Conservation (phyloP, 2,888 invertebrate genomes). For the Oxycera nigricornis region DNA sequence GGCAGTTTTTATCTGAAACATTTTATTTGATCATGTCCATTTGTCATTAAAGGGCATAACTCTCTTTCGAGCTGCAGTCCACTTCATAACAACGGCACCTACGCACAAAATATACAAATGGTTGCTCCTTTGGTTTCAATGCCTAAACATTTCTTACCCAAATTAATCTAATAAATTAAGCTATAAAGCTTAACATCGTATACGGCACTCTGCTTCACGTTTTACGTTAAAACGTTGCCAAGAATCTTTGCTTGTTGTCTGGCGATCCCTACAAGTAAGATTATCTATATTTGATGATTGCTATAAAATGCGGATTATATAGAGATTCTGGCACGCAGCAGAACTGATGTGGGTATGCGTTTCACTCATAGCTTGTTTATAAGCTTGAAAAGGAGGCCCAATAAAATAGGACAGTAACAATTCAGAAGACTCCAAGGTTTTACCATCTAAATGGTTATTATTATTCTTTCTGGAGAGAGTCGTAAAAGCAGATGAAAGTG, state of each 20-base stretch:
- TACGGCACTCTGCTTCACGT: too few relatives aligned
- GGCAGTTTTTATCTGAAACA: too few relatives aligned
- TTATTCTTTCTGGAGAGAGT: slow-evolving; percentile 11
- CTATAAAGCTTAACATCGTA: too few relatives aligned
- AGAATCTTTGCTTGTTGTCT: slow-evolving; percentile 4
- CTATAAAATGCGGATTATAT: slow-evolving; percentile 28
- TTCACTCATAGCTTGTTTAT: background rate
- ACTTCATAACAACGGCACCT: too few relatives aligned
- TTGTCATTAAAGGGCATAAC: too few relatives aligned
- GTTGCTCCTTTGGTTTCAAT: too few relatives aligned
- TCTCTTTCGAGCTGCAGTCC: too few relatives aligned
- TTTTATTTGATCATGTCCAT: too few relatives aligned
- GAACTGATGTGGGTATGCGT: background rate
- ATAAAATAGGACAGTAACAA: slow-evolving; percentile 17
- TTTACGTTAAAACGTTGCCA: too few relatives aligned
- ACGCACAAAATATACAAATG: too few relatives aligned
- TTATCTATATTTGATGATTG: slow-evolving; percentile 34
- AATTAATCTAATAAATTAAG: too few relatives aligned
- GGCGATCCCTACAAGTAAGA: slow-evolving; percentile 15
- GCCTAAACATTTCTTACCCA: too few relatives aligned
- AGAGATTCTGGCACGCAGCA: slow-evolving; percentile 4
- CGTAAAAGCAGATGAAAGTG: slow-evolving; percentile 22
- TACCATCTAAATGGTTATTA: slow-evolving; percentile 28
- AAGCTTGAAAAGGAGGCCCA: background rate
- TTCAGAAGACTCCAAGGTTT: slow-evolving; percentile 2